phyloP scores from a whole-genome alignment of 2,113 vertebrate species.

The Oryctolagus cuniculus region DNA sequence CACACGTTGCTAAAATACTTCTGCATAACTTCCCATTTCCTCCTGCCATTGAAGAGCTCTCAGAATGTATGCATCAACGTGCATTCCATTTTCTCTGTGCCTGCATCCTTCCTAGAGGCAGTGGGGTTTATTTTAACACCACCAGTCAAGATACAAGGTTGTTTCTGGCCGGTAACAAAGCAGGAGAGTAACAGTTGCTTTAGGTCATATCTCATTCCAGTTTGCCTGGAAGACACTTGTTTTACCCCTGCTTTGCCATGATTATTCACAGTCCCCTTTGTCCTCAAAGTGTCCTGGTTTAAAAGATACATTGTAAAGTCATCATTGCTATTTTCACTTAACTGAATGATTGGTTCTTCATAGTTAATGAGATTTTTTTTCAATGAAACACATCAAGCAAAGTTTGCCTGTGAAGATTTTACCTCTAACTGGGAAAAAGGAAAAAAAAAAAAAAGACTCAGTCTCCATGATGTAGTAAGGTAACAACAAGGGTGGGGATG shows the following conservation, averaged over 20 bases:
- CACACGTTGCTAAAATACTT: background rate
- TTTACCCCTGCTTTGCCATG: background rate
- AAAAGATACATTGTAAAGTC: background rate
- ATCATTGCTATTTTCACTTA: background rate
- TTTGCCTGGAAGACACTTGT: background rate
- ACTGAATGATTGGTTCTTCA: background rate
- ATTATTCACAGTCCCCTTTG: background rate
- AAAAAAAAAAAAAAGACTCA: background rate
- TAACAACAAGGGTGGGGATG: background rate
- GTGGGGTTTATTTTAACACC: background rate
- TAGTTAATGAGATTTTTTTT: background rate
- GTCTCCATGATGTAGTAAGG: background rate
- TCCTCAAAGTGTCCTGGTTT: background rate
- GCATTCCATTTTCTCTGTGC: background rate
- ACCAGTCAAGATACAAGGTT: background rate
- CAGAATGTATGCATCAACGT: background rate
- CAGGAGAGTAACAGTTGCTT: background rate
- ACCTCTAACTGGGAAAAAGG: background rate
- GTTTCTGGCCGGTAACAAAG: background rate
- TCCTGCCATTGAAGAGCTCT: background rate
- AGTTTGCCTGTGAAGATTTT: background rate
- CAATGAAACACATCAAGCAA: background rate
- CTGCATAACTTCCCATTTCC: background rate
- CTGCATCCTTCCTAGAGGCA: background rate
- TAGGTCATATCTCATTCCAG: background rate